Conservation (phyloP, 2,797 vertebrate species). For the Onychomys arenicola region DNA sequence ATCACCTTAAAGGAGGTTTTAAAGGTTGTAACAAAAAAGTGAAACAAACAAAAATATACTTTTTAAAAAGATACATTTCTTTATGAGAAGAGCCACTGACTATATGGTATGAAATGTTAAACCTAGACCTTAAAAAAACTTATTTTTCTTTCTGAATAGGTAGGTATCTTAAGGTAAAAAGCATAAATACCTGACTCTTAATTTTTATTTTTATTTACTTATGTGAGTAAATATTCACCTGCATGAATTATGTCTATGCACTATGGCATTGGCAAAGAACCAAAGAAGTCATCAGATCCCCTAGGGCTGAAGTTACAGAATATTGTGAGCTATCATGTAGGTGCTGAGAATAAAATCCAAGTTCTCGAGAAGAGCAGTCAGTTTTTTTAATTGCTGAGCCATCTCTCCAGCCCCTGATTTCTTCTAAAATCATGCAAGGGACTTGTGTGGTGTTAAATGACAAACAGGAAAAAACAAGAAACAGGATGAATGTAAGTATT, state of each 20-base stretch:
- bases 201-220: neutral
- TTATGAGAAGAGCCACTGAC: neutral
- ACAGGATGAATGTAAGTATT: neutral
- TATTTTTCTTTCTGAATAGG: neutral
- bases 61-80: neutral
- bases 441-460: neutral
- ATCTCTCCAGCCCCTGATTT: neutral
- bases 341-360: neutral
- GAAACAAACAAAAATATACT: neutral
- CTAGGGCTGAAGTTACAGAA: neutral
- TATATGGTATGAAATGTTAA: neutral
- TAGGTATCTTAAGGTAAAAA: neutral
- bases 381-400: neutral
- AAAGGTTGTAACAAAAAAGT: neutral
- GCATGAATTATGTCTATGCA: neutral
- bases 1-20: neutral
- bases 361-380: neutral
- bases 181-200: neutral
- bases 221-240: neutral
- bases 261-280: neutral
- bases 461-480: neutral
- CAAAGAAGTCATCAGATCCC: neutral
- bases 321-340: neutral
- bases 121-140: neutral
- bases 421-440: conserved; percentile 1